A percentile compares a stretch with the other conserved stretches of the same genome.
phyloP scores from a whole-genome alignment of 2,113 vertebrate genomes.

The Maccullochella peelii region DNA sequence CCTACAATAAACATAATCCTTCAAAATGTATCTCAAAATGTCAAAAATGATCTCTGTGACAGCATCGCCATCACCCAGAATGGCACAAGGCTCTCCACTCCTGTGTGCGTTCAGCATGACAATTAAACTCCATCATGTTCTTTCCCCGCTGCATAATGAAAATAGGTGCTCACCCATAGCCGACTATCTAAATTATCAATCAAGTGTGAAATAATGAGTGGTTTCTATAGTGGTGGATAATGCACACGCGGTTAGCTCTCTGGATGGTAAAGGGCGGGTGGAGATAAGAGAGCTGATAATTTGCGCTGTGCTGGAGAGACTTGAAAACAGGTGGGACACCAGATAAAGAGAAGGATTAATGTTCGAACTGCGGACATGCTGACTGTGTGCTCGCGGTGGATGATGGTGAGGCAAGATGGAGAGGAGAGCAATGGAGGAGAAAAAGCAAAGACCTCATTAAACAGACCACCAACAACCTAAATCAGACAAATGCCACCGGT shows the following conservation, averaged over 20 bases:
- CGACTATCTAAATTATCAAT: constrained; percentile 43
- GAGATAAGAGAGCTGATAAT: constrained; percentile 54
- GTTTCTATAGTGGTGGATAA: constrained; percentile 16
- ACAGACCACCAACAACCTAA: constrained; percentile 2
- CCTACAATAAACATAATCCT: not conserved
- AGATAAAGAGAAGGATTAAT: constrained; percentile 47
- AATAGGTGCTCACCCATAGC: constrained; percentile 20
- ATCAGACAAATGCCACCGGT: constrained; percentile 30
- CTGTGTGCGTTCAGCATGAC: not conserved
- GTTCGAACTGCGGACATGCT: not conserved
- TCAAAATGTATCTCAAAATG: not conserved
- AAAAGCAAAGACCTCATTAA: constrained; percentile 16
- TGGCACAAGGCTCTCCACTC: not conserved
- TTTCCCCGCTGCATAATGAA: constrained; percentile 24
- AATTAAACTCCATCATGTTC: constrained; percentile 35
- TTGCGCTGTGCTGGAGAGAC: constrained; percentile 31
- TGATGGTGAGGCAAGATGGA: not conserved
- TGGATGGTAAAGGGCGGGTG: constrained; percentile 34
- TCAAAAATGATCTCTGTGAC: not conserved
- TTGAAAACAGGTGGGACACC: constrained; percentile 41
- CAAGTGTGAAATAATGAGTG: constrained; percentile 46
- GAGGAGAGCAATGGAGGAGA: not conserved
- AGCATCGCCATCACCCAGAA: too few species aligned
- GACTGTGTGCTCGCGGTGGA: constrained; percentile 14
- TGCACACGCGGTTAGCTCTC: constrained; percentile 18